A percentile compares a stretch with the other conserved stretches of the same genome.
phyloP scores from a whole-genome alignment of 1,140 invertebrate genomes.

The Lepidurus apus region DNA sequence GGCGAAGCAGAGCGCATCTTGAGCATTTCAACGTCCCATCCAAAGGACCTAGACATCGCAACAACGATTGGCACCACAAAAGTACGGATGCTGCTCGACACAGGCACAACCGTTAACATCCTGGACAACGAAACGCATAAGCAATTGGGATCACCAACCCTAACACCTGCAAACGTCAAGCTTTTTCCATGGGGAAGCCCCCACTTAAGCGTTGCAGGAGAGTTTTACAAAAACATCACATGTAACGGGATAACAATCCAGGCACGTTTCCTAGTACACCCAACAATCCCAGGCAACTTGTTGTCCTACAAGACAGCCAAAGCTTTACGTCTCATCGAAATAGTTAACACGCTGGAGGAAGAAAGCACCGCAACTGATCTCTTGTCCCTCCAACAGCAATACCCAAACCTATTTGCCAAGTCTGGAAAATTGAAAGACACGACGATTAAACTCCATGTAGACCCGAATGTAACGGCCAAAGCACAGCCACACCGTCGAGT shows the following conservation, averaged over 20 bases:
- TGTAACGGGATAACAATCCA: neutral
- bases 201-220: neutral
- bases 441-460: slow-evolving; percentile 15
- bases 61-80: neutral
- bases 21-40: neutral
- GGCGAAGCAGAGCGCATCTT: neutral
- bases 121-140: neutral
- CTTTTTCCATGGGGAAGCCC: neutral
- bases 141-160: neutral
- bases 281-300: too few species aligned
- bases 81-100: neutral
- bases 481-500: slow-evolving; percentile 26
- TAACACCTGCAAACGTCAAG: neutral
- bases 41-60: neutral
- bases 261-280: too few species aligned
- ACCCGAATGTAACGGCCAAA: neutral
- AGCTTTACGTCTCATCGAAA: too few species aligned
- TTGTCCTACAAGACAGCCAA: too few species aligned
- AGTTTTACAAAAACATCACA: neutral
- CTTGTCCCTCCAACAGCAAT: neutral
- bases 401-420: neutral
- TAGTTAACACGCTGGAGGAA: too few species aligned
- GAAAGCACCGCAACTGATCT: neutral
- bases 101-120: neutral
- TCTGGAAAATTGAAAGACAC: slow-evolving; percentile 1